Conservation (phyloP, 2,888 invertebrate genomes). For the Cheilosia impressa region DNA sequence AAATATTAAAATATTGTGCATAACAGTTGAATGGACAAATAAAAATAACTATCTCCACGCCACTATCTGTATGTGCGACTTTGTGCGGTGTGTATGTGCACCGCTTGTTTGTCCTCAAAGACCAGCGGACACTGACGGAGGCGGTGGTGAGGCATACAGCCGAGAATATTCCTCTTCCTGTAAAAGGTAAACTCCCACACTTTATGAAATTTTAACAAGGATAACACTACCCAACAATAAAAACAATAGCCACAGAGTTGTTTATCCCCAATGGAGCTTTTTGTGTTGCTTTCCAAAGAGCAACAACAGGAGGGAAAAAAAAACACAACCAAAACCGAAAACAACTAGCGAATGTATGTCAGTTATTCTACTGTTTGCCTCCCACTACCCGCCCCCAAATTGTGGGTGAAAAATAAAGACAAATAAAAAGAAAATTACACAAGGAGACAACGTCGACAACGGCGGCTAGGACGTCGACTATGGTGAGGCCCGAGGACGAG, state of each 20-base stretch:
- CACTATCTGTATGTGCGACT: background rate
- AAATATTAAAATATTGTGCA: conserved; percentile 65
- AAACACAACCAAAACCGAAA: conserved; percentile 77
- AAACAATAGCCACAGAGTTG: conserved; percentile 75
- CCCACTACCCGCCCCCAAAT: conserved; percentile 30
- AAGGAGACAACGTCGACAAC: conserved; percentile 77
- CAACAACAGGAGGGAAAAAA: conserved; percentile 36
- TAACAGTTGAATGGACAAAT: conserved; percentile 49
- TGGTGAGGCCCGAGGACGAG: conserved; percentile 62
- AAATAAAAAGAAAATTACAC: conserved; percentile 46
- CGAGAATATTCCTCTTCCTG: conserved; percentile 71
- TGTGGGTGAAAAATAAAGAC: conserved; percentile 56
- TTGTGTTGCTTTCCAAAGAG: conserved; percentile 55
- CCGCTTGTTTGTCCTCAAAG: conserved; percentile 50
- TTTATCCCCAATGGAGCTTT: conserved; percentile 75
- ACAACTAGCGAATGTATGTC: conserved; percentile 76
- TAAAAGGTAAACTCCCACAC: conserved; percentile 73
- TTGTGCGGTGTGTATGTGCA: background rate
- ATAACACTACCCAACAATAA: conserved; percentile 76
- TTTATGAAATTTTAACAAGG: conserved; percentile 75
- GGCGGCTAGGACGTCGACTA: background rate
- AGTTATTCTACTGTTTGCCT: conserved; percentile 57
- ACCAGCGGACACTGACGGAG: conserved; percentile 23
- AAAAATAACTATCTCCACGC: conserved; percentile 48
- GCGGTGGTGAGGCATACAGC: background rate